phyloP scores from a whole-genome alignment of 2,113 vertebrate genomes.

The Psilopogon haemacephalus region DNA sequence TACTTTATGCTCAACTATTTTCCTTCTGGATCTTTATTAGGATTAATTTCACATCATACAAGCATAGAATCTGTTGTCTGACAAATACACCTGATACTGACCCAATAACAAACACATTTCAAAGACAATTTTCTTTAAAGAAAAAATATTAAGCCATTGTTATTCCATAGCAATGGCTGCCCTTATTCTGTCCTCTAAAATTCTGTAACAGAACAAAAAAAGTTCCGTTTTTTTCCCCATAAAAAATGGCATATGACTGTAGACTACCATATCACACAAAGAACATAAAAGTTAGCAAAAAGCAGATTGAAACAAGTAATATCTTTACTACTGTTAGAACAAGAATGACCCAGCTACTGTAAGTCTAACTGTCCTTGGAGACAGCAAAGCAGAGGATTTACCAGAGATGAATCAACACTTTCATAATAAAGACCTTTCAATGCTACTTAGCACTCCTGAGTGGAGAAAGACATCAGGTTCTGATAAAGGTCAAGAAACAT shows the following conservation, averaged over 20 bases:
- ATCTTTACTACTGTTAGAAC: not conserved
- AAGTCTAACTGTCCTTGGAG: not conserved
- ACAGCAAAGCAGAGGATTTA: not conserved
- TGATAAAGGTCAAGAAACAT: not conserved
- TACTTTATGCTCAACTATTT: not conserved
- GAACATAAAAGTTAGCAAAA: not conserved
- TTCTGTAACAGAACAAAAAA: not conserved
- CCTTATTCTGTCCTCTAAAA: not conserved
- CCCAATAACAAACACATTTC: not conserved
- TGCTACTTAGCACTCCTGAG: not conserved
- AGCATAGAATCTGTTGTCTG: not conserved
- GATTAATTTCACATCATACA: not conserved
- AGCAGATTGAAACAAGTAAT: not conserved
- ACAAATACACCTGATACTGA: not conserved
- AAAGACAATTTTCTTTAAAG: not conserved
- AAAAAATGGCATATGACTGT: not conserved
- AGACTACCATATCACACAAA: not conserved
- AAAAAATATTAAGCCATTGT: not conserved
- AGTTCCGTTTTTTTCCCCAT: not conserved
- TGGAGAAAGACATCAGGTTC: not conserved
- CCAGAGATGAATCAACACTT: not conserved
- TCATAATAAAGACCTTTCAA: not conserved
- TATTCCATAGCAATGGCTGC: not conserved
- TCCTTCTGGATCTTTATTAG: not conserved
- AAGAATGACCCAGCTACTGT: not conserved